These are phyloP conservation scores for Girardinichthys multiradiatus DNA, from an alignment of 2,113 vertebrate species.

Conservation along the genomic window DNA sequence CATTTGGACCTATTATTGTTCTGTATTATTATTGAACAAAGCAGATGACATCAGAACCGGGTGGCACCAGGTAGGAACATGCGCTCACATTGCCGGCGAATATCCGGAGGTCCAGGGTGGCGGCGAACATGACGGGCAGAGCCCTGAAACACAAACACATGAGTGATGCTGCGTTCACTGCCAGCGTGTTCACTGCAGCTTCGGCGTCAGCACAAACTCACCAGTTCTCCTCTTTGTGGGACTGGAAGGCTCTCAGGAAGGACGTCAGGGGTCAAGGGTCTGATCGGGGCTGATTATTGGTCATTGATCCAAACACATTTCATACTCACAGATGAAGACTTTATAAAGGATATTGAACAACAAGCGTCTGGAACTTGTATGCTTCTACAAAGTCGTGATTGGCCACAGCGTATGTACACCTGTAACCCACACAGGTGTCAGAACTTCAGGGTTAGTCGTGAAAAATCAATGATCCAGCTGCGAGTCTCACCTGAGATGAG, in stretches of 20 bases:
- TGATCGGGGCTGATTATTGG: not conserved
- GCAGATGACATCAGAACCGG: no score
- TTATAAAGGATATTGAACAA: slow-evolving; percentile 96
- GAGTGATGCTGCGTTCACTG: not conserved
- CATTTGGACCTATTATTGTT: no score
- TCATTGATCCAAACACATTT: no score
- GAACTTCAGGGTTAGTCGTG: not conserved
- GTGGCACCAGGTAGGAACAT: no score
- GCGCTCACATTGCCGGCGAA: slow-evolving; percentile 94
- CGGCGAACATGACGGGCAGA: slow-evolving; percentile 92
- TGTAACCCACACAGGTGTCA: slow-evolving; percentile 62
- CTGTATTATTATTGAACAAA: no score
- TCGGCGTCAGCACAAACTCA: slow-evolving; percentile 76
- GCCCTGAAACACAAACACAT: slow-evolving; percentile 81
- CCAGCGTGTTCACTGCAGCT: not conserved
- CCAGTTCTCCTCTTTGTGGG: slow-evolving; percentile 99
- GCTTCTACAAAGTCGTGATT: slow-evolving; percentile 98
- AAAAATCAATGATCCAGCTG: not conserved
- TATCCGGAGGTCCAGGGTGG: slow-evolving; percentile 92
- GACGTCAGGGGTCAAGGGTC: slow-evolving; percentile 85
- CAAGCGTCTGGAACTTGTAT: slow-evolving; percentile 95
- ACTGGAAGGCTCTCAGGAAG: slow-evolving; percentile 93
- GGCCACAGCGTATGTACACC: slow-evolving; percentile 90
- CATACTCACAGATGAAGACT: not conserved
- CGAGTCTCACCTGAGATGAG: slow-evolving; percentile 88